Conservation (phyloP, 2,113 vertebrate genomes). For the Orthonyx spaldingii region DNA sequence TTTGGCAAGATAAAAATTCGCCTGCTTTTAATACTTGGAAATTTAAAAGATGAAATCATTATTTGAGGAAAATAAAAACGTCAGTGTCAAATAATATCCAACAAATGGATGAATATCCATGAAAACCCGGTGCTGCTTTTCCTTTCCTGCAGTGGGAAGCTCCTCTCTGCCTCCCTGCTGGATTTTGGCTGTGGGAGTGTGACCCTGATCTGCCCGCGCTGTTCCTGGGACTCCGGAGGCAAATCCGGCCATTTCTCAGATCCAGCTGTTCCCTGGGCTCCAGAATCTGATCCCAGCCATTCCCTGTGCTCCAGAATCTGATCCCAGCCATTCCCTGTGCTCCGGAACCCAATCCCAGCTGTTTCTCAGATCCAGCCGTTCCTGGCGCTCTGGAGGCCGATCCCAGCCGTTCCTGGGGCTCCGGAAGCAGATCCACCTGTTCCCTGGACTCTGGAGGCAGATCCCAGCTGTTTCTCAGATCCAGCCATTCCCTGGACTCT, state of each 20-base stretch:
- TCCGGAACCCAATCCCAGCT: no score
- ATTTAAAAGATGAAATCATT: accelerated
- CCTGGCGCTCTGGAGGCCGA: no score
- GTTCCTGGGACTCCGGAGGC: not conserved
- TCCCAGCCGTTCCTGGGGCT: no score
- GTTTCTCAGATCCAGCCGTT: no score
- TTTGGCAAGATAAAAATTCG: accelerated
- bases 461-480: no score
- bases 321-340: no score
- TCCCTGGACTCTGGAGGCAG: no score
- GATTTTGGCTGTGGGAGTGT: accelerated
- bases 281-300: no score
- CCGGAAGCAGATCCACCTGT: no score
- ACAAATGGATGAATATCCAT: accelerated
- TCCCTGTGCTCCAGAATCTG: no score
- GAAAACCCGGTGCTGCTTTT: accelerated
- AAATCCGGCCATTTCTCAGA: no score
- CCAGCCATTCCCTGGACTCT: no score
- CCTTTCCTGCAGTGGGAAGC: not conserved
- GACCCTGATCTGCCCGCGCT: not conserved
- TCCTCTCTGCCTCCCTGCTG: accelerated
- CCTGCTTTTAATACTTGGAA: accelerated
- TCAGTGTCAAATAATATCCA: accelerated
- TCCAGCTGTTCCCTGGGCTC: accelerated
- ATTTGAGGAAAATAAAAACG: accelerated